Base-by-base conservation (phyloP, 2,113 vertebrate genomes). In the Zosterops japonicus region DNA sequence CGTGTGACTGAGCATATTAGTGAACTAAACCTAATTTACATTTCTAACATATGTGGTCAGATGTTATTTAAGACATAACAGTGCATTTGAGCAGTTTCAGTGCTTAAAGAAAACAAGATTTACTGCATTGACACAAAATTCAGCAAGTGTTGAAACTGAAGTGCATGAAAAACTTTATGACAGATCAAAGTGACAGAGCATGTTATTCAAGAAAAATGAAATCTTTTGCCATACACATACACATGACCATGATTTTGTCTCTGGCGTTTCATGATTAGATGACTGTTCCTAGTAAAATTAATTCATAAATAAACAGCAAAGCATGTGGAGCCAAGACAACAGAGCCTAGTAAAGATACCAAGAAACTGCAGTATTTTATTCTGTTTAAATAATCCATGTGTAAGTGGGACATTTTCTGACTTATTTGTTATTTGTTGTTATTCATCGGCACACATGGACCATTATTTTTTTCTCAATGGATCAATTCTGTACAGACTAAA, bases 221-320 rank as follows among this genome's bases (percentile, higher is more conserved):
- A 35, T 19, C 3, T 91, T 83, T 85, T 79, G 50, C 39, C n/a
- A 23, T 11, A 33, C 17, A 42, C 2, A 6, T 52, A 25, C 10
- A 18, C 18, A 22, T 9, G 29, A 27, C 15, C 36, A 42, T 1
- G 0, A n/a, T 53, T 79, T 87, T 53, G 9, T 49, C 35, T 56
- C 56, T 39, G 18, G 31, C 0, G 0, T 67, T 44, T 59, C 31
- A 74, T 0, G 0, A 27, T 76, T 77, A 86, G 15, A 39, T 61
- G 18, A 42, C 18, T 4, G 1, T 78, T 88, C 50, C 25, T 33
- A 29, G 8, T 53, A 56, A 89, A 87, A 87, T 11, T 42, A 35
- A 47, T 44, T 22, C 3, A 36, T 65, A 75, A 88, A 49, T 52
- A 79, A 82, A 80, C 33, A 28, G 21, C 23, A 72, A 85, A 55